Evolutionary conservation across 2,113 vertebrate species (phyloP).

Genomic region (Solea senegalensis): DNA sequence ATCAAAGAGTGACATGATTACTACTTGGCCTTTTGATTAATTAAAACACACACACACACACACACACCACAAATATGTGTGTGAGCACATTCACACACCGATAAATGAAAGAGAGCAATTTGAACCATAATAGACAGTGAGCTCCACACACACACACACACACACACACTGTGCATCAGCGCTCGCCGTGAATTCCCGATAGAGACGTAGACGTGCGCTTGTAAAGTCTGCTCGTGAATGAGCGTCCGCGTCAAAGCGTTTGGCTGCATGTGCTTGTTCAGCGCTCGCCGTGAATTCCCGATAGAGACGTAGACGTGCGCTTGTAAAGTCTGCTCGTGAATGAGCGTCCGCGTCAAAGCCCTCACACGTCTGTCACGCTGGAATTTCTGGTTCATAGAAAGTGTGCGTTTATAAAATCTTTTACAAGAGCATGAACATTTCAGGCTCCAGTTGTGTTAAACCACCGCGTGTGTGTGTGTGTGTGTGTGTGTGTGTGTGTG

Average conservation of each 20-base stretch:
- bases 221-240: too few relatives aligned
- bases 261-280: constrained; percentile 5
- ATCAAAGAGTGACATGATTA: constrained; percentile 83
- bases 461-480: background rate
- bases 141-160: constrained; percentile 4
- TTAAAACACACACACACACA: constrained; percentile 64
- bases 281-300: constrained; percentile 47
- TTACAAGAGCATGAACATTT: constrained; percentile 47
- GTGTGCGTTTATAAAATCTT: constrained; percentile 18
- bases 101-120: constrained; percentile 18
- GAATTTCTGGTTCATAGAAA: constrained; percentile 9
- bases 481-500: too few relatives aligned
- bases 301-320: constrained; percentile 30
- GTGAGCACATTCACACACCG: background rate
- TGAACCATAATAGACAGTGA: background rate
- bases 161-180: constrained; percentile 60
- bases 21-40: constrained; percentile 75
- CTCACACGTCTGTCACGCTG: constrained; percentile 15
- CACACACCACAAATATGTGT: constrained; percentile 2
- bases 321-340: constrained; percentile 50
- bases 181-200: constrained; percentile 45
- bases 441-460: constrained; percentile 22
- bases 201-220: constrained; percentile 36
- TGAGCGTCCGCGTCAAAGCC: constrained; percentile 34
- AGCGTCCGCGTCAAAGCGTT: too few relatives aligned